Base-by-base conservation (phyloP, 2,888 invertebrate species). In the Villa cingulata region DNA sequence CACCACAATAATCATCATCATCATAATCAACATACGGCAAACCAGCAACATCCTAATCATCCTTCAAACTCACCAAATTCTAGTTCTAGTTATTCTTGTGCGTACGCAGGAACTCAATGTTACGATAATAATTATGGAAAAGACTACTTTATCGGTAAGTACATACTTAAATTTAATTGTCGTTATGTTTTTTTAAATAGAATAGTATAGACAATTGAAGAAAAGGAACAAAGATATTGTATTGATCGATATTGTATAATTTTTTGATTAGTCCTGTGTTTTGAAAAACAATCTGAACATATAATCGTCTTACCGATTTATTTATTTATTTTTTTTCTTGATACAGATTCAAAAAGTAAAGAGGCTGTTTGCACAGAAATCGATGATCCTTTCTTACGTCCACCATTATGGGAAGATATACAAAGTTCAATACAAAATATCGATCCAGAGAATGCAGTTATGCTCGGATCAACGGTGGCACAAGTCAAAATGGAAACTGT, bases 381-480 rank as follows among this genome's bases (percentile, higher is more conserved):
- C 49, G 89, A 90, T 70, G 89, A 90, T 71, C 83, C 85, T 46
- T 89, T 86, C 71, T 79, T 87, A 57, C 81, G 87, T 59, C 88
- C 89, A 40, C 86, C 87, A 32, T 76, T 89, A 38, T 90, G 90
- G 90, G 89, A 90, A 71, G 89, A 90, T 73, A 88, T 90, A 65
- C 83, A 88, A 55, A 86, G 86, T 66, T 87, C 87, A 62, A 87
- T 89, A 70, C 81, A 87, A 65, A 89, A 88, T 69, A 82, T 89
- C 63, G 89, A 90, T 66, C 86, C 88, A 27, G 88, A 88, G 67
- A 89, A 89, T 65, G 87, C 88, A 46, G 84, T 86, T 61, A 87
- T 88, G 85, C 72, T 88, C 57, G 81, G 83, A 54, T 75, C 81
- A 46, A 48, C 57, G 47, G 51, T 65, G 55, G 62, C 68, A 4